Evolutionary conservation across 2,888 invertebrate genomes (phyloP), one percentile per base, ranked within the genome.

Genomic region (Mimumesa dahlbomi): DNA sequence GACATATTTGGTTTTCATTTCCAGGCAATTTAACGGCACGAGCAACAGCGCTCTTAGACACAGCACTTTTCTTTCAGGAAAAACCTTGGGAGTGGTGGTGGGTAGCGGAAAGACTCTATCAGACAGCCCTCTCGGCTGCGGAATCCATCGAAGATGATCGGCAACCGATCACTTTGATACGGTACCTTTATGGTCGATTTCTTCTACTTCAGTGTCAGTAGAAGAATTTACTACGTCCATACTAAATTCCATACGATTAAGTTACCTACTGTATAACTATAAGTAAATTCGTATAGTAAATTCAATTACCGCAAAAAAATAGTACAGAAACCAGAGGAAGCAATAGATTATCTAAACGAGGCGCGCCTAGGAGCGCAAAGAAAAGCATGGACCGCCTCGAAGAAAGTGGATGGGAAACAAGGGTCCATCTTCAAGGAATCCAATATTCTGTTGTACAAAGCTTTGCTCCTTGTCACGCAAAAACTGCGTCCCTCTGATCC

Each of bases 181-280:
- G 75, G 14, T 87, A 83, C 22, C 64, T 84, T 4, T 85, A 86
- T 49, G 87, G 84, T 4, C 74, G 80, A 72, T 87, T 87, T 52
- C 73, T 87, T 2, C 80, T 82, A 38, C 53, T 75, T 0, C 53
- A 83, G 74, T 64, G 85, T 87, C 59, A 50, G 65, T 54, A 13
- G 1, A 1, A 7, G 6, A 1, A 18, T 40, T 3, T 40, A 4
- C 5, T 18, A n/a, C n/a, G n/a, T n/a, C n/a, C n/a, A n/a, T n/a
- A n/a, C n/a, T n/a, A n/a, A n/a, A n/a, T n/a, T n/a, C n/a, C n/a
- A n/a, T n/a, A n/a, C n/a, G n/a, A n/a, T n/a, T n/a, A n/a, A n/a
- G n/a, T n/a, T n/a, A n/a, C n/a, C n/a, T n/a, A n/a, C n/a, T n/a
- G n/a, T n/a, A n/a, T n/a, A n/a, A n/a, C n/a, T n/a, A n/a, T n/a